Percentiles rank a stretch among this genome's conserved stretches.
Evolutionary conservation across 2,888 invertebrate species (phyloP).

Genomic region (Embidobia sp.): DNA sequence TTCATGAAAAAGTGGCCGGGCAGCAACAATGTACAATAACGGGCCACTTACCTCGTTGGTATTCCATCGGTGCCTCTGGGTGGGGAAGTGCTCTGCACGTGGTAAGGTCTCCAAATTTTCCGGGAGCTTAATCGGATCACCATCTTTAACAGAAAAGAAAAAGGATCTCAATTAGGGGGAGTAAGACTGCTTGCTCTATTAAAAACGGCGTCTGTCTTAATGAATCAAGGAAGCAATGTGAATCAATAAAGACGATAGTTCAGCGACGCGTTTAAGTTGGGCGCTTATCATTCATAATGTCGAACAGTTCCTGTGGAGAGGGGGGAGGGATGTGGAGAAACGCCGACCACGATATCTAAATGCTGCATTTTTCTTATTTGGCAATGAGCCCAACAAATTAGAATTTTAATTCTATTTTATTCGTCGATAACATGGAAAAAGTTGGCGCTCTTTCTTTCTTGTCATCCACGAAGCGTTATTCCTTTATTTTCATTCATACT

Average conservation of each 20-base stretch:
- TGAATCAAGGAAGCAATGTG: not conserved
- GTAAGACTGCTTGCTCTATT: not conserved
- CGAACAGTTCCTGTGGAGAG: conserved; percentile 4
- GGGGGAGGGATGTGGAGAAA: not conserved
- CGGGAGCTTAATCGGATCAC: conserved; percentile 95
- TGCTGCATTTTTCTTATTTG: conserved; percentile 61
- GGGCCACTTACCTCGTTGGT: conserved; percentile 94
- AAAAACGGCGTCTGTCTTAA: conserved; percentile 1
- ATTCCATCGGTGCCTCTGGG: conserved; percentile 98
- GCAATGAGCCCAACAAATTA: conserved; percentile 58
- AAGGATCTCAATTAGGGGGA: conserved; percentile 8
- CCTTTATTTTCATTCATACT: conserved; percentile 44
- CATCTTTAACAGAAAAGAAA: conserved; percentile 83
- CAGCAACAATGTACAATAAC: too few relatives aligned
- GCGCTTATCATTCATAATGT: conserved; percentile 32
- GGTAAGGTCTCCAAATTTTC: conserved; percentile 97
- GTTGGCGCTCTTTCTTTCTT: conserved; percentile 51
- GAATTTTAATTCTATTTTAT: conserved; percentile 63
- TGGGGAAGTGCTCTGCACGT: conserved; percentile 96
- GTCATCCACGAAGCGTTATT: conserved; percentile 31
- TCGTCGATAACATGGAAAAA: conserved; percentile 58
- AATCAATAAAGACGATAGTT: not conserved
- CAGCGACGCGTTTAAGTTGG: not conserved
- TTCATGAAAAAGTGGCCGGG: not conserved
- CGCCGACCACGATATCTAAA: conserved; percentile 56